phyloP scores from a whole-genome alignment of 2,113 vertebrate species.

The Barnardius zonarius region DNA sequence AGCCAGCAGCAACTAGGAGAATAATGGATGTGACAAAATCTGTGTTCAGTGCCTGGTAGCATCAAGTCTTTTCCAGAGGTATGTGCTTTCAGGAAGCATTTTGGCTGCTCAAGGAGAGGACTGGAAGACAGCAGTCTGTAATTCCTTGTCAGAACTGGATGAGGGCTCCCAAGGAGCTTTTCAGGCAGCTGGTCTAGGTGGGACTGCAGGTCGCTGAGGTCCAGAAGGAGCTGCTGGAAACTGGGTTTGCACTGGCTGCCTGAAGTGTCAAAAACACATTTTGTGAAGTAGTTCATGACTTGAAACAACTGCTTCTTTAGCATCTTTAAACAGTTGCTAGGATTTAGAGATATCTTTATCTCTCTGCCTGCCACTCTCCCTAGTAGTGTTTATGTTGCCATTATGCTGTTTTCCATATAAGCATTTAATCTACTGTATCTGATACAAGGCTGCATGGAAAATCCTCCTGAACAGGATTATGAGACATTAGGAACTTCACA shows the following conservation, averaged over 20 bases:
- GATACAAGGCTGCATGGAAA: not conserved
- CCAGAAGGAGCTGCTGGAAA: not conserved
- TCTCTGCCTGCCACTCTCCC: not conserved
- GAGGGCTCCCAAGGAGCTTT: not conserved
- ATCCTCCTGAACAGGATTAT: not conserved
- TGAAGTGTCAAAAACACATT: not conserved
- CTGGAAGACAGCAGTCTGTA: not conserved
- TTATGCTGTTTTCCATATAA: not conserved
- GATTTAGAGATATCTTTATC: not conserved
- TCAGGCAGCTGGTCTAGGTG: slow-evolving; percentile 12
- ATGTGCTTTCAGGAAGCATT: not conserved
- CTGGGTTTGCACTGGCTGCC: slow-evolving; percentile 12
- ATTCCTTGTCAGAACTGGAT: not conserved
- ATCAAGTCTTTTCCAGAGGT: not conserved
- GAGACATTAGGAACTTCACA: not conserved
- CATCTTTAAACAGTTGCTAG: not conserved
- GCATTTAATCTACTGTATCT: not conserved
- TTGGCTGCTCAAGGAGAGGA: not conserved
- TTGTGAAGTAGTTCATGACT: not conserved
- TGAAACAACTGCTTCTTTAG: not conserved
- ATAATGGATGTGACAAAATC: not conserved
- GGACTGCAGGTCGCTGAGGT: not conserved
- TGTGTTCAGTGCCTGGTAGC: not conserved
- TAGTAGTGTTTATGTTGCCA: not conserved
- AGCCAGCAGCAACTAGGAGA: not conserved